Evolutionary conservation across 1,140 invertebrate species (phyloP), one percentile per base, ranked within the genome.

Genomic region (Papilio polyxenes): DNA sequence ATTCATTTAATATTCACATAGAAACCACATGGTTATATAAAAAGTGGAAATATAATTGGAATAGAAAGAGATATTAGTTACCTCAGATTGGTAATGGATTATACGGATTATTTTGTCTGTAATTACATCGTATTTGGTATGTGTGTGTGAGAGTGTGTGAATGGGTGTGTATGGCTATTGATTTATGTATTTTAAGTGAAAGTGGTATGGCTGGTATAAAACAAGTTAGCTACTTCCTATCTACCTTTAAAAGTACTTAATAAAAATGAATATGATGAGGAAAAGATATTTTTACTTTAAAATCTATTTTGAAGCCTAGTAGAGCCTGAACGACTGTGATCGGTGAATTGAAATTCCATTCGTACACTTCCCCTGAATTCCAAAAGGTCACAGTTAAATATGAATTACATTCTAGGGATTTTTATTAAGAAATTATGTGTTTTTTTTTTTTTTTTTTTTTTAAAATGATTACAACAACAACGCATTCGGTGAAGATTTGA

Each of bases 141-240:
- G 75, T 23, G n/a, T 53, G 76, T 59, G 76, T 59, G 40, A n/a
- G 17, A 13, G 78, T 80, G 15, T n/a, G 59, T 20, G 40, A 31
- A 17, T 13, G 15, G 65, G 78, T 80, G 59, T 80, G 78, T 80
- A 31, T 69, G 7, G 44, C 56, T 80, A 80, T 80, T 80, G 78
- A 80, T 80, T 80, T 80, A 80, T 80, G 78, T 69, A n/a, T 69
- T 80, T 80, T 80, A 69, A 80, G 78, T 80, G 78, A 80, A 80
- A 80, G 78, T 80, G 78, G 78, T 80, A 80, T 80, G 78, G 20
- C 59, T 69, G 11, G 78, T 40, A 65, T 49, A 17, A 80, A 80
- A 80, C 59, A 65, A 48, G 77, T 69, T 69, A 80, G 44, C 23
- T 7, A 48, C 48, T 80, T 80, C 31, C 56, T 80, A 80, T 69